phyloP scores from a whole-genome alignment of 2,797 vertebrate genomes.

The Manis pentadactyla region DNA sequence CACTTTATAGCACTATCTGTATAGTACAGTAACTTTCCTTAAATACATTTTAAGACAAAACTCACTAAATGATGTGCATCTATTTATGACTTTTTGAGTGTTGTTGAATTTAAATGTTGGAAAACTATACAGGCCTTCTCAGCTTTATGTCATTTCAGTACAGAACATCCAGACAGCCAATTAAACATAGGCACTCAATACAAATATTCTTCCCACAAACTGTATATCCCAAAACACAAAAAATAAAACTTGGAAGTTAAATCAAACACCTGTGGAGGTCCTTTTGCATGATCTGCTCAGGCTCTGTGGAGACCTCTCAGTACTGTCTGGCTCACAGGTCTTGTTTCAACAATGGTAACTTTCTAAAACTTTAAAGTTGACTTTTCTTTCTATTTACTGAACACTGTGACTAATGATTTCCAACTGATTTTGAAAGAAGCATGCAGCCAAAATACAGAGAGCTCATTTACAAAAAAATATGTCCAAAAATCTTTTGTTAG shows the following conservation, averaged over 20 bases:
- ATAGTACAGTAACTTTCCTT: not conserved
- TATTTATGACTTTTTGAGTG: not conserved
- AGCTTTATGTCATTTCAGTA: not conserved
- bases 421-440: not conserved
- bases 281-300: accelerated
- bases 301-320: not conserved
- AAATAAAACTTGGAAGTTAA: not conserved
- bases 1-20: no score
- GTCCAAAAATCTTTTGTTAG: not conserved
- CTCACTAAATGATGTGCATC: not conserved
- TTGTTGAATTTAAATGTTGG: not conserved
- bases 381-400: not conserved
- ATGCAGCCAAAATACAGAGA: not conserved
- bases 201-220: not conserved
- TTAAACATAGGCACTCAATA: not conserved
- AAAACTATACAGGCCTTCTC: not conserved
- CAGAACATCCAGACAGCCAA: not conserved
- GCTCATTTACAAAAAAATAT: not conserved
- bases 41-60: not conserved
- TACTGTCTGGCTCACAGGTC: not conserved
- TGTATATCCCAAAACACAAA: not conserved
- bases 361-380: not conserved
- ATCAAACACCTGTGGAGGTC: not conserved
- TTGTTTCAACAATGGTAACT: not conserved
- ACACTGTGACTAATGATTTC: not conserved